Evolutionary conservation across 1,140 invertebrate species (phyloP).

Genomic region (Diabrotica undecimpunctata): DNA sequence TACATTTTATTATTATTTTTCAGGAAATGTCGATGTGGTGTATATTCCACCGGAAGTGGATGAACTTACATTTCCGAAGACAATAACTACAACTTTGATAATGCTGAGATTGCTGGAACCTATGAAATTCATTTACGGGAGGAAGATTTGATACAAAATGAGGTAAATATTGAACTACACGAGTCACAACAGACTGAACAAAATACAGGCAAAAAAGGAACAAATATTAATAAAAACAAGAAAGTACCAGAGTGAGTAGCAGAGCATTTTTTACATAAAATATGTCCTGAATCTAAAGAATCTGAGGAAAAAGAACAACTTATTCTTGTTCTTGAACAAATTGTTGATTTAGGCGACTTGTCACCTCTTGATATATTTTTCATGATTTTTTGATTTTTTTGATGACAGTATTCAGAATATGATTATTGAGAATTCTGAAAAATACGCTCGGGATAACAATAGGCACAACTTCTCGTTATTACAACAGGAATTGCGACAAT

Average conservation of each 20-base stretch:
- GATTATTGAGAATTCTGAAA: conserved; percentile 18
- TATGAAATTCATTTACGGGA: conserved; percentile 14
- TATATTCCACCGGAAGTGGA: conserved; percentile 26
- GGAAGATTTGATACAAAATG: no score
- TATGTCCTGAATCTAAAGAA: no score
- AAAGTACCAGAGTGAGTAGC: no score
- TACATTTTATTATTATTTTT: conserved; percentile 10
- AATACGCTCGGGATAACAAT: conserved; percentile 25
- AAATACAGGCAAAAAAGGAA: no score
- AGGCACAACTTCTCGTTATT: conserved; percentile 20
- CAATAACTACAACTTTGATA: conserved; percentile 8
- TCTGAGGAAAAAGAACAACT: no score
- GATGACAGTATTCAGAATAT: conserved; percentile 17
- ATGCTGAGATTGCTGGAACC: conserved; percentile 16
- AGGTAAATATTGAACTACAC: no score
- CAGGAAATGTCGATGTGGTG: conserved; percentile 21
- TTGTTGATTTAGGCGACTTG: no score
- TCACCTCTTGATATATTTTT: conserved; percentile 21
- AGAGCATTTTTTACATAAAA: no score
- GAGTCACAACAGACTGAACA: no score
- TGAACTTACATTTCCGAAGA: conserved; percentile 21
- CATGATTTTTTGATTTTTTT: conserved; percentile 23
- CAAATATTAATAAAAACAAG: no score
- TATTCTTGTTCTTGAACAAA: no score
- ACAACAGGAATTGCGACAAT: conserved; percentile 22